Percentiles rank a stretch among this genome's conserved stretches.
Conservation (phyloP, 2,797 vertebrate species). For the Chrosomus eos region DNA sequence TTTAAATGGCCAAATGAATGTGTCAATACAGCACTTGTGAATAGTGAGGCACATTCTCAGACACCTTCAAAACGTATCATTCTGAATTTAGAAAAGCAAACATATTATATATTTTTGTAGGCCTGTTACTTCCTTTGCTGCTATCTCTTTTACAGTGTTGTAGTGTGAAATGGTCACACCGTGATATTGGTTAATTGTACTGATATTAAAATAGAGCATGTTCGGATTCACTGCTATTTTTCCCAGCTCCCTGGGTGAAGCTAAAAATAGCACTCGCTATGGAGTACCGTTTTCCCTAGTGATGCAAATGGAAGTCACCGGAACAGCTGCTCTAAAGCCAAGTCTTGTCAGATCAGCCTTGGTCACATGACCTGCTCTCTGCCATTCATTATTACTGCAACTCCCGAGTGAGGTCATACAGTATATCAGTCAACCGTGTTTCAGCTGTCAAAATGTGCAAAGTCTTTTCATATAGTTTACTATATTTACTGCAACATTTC, state of each 20-base stretch:
- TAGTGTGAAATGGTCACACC: conserved; percentile 65
- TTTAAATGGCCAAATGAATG: background rate
- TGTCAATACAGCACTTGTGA: background rate
- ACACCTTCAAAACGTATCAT: background rate
- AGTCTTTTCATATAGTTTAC: conserved; percentile 2
- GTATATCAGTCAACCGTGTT: background rate
- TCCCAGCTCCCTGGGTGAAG: conserved; percentile 68
- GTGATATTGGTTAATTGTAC: conserved; percentile 73
- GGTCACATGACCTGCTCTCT: conserved; percentile 66
- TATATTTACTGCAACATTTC: background rate
- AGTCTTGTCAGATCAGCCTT: conserved; percentile 74
- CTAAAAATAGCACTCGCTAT: conserved; percentile 78
- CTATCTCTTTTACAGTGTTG: conserved; percentile 60
- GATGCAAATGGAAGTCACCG: conserved; percentile 73
- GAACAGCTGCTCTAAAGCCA: conserved; percentile 81
- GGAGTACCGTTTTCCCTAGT: conserved; percentile 80
- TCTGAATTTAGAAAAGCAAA: background rate
- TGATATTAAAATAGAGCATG: conserved; percentile 72
- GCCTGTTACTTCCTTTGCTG: background rate
- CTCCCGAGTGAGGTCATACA: conserved; percentile 63
- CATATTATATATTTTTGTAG: background rate
- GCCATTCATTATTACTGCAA: conserved; percentile 65
- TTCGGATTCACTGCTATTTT: conserved; percentile 71
- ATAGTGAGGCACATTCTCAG: background rate
- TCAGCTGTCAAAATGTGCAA: background rate